Percentiles rank a stretch among this genome's conserved stretches.
These are phyloP conservation scores for Xanthia icteritia DNA, from an alignment of 2,888 invertebrate species.

Conservation along the genomic window DNA sequence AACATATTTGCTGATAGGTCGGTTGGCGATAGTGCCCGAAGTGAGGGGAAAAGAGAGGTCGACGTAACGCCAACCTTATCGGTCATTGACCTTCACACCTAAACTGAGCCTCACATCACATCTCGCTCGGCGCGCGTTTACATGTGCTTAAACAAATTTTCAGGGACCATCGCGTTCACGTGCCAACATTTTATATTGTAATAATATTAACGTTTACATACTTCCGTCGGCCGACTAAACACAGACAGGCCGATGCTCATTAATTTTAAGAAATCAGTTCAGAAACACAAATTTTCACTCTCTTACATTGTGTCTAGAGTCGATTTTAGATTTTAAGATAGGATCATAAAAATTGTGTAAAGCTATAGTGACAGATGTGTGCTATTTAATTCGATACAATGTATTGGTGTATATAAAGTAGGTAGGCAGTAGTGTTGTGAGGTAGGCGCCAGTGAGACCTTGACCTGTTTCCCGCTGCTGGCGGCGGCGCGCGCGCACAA, in stretches of 20 bases:
- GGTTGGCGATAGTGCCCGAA: constrained; percentile 75
- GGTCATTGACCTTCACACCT: constrained; percentile 90
- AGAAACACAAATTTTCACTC: constrained; percentile 28
- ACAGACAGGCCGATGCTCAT: constrained; percentile 59
- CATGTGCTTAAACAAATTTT: constrained; percentile 76
- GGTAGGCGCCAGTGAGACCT: constrained; percentile 86
- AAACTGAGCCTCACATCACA: constrained; percentile 88
- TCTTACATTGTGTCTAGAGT: constrained; percentile 33
- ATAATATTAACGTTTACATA: constrained; percentile 64
- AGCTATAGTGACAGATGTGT: constrained; percentile 52
- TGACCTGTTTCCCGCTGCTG: constrained; percentile 82
- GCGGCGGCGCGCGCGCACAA: constrained; percentile 77
- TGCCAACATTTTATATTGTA: constrained; percentile 66
- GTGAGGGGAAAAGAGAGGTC: constrained; percentile 80
- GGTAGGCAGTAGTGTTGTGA: constrained; percentile 69
- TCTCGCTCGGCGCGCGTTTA: constrained; percentile 81
- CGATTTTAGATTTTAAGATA: constrained; percentile 22
- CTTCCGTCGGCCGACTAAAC: constrained; percentile 57
- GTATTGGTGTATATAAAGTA: constrained; percentile 62
- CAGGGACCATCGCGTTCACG: constrained; percentile 73
- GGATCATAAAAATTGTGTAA: constrained; percentile 25
- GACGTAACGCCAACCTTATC: constrained; percentile 87
- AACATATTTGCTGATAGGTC: constrained; percentile 76
- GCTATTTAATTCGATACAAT: constrained; percentile 49
- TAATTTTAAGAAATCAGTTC: constrained; percentile 54